Evolutionary conservation across 2,888 invertebrate species (phyloP).

Genomic region (Athalia cordata): DNA sequence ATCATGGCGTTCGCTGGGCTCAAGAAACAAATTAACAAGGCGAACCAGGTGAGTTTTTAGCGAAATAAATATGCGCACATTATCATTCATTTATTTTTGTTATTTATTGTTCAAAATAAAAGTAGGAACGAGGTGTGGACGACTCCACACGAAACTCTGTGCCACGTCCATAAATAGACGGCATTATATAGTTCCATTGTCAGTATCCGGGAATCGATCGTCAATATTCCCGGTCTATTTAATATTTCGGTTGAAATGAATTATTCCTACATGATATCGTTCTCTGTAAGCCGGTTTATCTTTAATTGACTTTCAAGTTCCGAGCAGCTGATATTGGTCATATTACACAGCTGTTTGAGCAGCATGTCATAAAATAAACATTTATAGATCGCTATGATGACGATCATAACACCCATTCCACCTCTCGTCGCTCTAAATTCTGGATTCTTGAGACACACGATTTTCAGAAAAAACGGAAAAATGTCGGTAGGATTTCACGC

Average conservation of each 20-base stretch:
- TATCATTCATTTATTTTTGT: background rate
- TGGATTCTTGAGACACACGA: too few species aligned
- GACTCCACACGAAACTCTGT: too few species aligned
- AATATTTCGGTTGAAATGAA: background rate
- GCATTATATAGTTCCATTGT: background rate
- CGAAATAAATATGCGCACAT: background rate
- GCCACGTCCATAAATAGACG: constrained; percentile 8
- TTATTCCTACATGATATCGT: background rate
- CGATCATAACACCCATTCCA: too few species aligned
- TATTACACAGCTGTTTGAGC: too few species aligned
- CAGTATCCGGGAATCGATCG: constrained; percentile 11
- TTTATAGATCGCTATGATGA: too few species aligned
- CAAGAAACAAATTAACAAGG: constrained; percentile 99
- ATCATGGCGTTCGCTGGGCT: constrained; percentile 99
- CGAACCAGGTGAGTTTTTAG: constrained; percentile 89
- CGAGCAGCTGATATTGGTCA: too few species aligned
- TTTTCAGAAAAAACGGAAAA: too few species aligned
- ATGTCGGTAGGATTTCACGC: too few species aligned
- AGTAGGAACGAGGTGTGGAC: too few species aligned
- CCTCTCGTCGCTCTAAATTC: too few species aligned
- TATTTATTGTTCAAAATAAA: background rate
- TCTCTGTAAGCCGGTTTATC: background rate
- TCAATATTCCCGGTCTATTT: constrained; percentile 6
- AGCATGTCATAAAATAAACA: too few species aligned
- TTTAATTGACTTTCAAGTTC: constrained; percentile 12